These are phyloP conservation scores for Patella ulyssiponensis DNA, from an alignment of 2,888 invertebrate species.

Conservation along the genomic window DNA sequence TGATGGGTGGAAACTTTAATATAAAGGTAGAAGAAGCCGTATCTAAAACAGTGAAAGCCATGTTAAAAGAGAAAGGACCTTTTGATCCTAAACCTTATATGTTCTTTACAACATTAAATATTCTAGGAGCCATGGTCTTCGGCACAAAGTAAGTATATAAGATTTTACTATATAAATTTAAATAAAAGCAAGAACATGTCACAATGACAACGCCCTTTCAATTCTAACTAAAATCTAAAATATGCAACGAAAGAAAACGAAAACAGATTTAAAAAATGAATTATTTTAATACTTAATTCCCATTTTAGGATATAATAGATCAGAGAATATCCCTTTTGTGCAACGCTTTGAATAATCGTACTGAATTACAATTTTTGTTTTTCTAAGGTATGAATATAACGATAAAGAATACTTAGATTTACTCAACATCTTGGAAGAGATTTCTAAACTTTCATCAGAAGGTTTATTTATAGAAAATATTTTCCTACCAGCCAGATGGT, in stretches of 20 bases:
- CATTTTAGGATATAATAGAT: no score
- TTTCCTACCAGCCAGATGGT: neutral
- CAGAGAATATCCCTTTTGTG: no score
- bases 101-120: neutral
- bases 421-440: neutral
- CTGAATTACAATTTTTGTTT: neutral
- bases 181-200: no score
- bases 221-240: no score
- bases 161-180: neutral
- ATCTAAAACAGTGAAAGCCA: neutral
- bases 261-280: no score
- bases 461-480: neutral
- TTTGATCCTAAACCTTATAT: conserved; percentile 20
- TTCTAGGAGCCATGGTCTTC: conserved; percentile 12
- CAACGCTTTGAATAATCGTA: neutral
- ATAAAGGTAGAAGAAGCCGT: neutral
- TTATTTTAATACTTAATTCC: no score
- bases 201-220: no score
- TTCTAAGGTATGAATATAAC: conserved; percentile 4
- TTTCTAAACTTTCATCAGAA: neutral
- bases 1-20: conserved; percentile 4
- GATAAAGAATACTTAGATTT: conserved; percentile 9
- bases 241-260: no score
- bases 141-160: conserved; percentile 4
- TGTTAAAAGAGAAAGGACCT: conserved; percentile 12